These are phyloP conservation scores for Eupithecia abbreviata DNA, from an alignment of 2,888 invertebrate species.

Conservation along the genomic window DNA sequence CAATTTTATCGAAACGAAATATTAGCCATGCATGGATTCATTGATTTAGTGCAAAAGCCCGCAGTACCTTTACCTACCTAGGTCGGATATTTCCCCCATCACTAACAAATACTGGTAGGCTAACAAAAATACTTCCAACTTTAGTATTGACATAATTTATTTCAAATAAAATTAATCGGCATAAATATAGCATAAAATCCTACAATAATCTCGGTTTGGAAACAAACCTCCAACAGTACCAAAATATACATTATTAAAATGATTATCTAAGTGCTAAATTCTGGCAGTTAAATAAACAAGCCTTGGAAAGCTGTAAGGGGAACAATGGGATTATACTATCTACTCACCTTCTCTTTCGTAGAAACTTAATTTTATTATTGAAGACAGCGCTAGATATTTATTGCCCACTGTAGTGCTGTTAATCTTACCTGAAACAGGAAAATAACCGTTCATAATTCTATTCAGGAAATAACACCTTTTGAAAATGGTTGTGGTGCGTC, in stretches of 20 bases:
- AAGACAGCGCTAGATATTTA: constrained; percentile 1
- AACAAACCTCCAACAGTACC: background rate
- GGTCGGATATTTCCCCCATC: too few species aligned
- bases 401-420: constrained; percentile 4
- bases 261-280: background rate
- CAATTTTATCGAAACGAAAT: too few species aligned
- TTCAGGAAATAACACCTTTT: constrained; percentile 6
- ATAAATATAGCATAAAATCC: background rate
- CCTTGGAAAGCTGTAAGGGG: background rate
- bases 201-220: background rate
- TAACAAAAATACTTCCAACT: too few species aligned
- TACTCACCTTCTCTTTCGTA: constrained; percentile 7
- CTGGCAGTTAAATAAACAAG: background rate
- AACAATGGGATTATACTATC: background rate
- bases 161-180: background rate
- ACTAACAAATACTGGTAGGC: too few species aligned
- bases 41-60: too few species aligned
- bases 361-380: constrained; percentile 9
- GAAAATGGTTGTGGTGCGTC: background rate
- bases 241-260: background rate
- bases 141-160: background rate
- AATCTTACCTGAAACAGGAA: constrained; percentile 11
- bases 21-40: too few species aligned
- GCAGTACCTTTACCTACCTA: too few species aligned
- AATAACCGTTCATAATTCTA: constrained; percentile 10